Evolutionary conservation across 2,888 invertebrate genomes (phyloP).

Genomic region (Torymus auratus): DNA sequence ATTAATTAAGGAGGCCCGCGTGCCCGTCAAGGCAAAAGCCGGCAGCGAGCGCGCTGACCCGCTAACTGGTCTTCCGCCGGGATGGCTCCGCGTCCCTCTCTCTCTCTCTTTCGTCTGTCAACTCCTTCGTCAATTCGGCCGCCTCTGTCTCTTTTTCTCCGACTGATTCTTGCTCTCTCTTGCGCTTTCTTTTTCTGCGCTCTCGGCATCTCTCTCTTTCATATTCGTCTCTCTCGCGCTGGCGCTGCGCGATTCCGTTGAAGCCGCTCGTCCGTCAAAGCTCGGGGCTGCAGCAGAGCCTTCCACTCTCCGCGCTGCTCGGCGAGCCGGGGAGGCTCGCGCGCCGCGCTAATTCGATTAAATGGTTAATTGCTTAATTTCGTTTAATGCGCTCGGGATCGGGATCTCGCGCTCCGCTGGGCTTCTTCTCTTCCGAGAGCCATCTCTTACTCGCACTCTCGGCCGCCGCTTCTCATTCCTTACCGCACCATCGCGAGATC

Average conservation of each 20-base stretch:
- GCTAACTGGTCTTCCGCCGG: constrained; percentile 55
- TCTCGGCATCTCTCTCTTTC: neutral
- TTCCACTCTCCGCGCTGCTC: constrained; percentile 59
- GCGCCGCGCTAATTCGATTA: constrained; percentile 73
- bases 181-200: neutral
- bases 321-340: constrained; percentile 56
- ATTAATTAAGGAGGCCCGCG: constrained; percentile 70
- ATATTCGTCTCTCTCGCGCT: constrained; percentile 11
- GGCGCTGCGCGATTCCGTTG: constrained; percentile 32
- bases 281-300: constrained; percentile 28
- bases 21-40: constrained; percentile 61
- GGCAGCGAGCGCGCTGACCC: constrained; percentile 56
- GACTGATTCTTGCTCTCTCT: neutral
- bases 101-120: constrained; percentile 39
- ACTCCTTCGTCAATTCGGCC: constrained; percentile 38
- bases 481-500: neutral
- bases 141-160: constrained; percentile 18
- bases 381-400: constrained; percentile 71
- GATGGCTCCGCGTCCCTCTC: constrained; percentile 48
- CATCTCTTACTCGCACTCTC: constrained; percentile 15
- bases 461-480: constrained; percentile 36
- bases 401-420: constrained; percentile 58
- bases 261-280: constrained; percentile 59
- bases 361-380: constrained; percentile 75
- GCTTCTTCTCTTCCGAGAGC: constrained; percentile 55